These are phyloP conservation scores for Maniola jurtina DNA, from an alignment of 1,140 invertebrate genomes.

Conservation along the genomic window DNA sequence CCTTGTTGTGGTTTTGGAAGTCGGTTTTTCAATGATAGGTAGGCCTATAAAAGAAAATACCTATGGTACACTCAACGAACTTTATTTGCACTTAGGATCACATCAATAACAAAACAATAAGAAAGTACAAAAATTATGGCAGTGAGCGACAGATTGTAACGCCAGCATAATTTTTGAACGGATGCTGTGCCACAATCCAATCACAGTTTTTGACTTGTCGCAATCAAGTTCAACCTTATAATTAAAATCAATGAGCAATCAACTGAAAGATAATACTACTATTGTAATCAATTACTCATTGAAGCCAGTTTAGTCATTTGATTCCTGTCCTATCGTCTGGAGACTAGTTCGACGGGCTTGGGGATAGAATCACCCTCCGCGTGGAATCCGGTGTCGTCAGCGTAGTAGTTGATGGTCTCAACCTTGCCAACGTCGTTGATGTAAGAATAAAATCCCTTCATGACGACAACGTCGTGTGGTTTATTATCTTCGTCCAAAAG, in stretches of 20 bases:
- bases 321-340: slow-evolving; percentile 47
- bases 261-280: slow-evolving; percentile 1
- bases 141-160: slow-evolving; percentile 51
- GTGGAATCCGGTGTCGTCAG: slow-evolving; percentile 80
- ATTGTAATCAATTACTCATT: slow-evolving; percentile 8
- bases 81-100: slow-evolving; percentile 31
- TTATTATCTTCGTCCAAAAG: slow-evolving; percentile 71
- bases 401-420: slow-evolving; percentile 70
- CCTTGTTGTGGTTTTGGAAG: too few species aligned
- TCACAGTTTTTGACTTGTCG: slow-evolving; percentile 20
- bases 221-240: slow-evolving; percentile 12
- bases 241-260: slow-evolving; percentile 17
- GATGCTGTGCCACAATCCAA: slow-evolving; percentile 25
- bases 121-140: slow-evolving; percentile 67
- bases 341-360: slow-evolving; percentile 32
- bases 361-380: slow-evolving; percentile 65
- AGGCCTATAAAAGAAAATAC: not conserved
- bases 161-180: slow-evolving; percentile 24
- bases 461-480: slow-evolving; percentile 59
- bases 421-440: slow-evolving; percentile 51
- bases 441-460: slow-evolving; percentile 68
- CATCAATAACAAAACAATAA: slow-evolving; percentile 51
- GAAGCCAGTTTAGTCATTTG: not conserved
- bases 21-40: too few species aligned
- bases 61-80: slow-evolving; percentile 15